Evolutionary conservation across 1,140 invertebrate species (phyloP).

Genomic region (Rhysida immarginata): DNA sequence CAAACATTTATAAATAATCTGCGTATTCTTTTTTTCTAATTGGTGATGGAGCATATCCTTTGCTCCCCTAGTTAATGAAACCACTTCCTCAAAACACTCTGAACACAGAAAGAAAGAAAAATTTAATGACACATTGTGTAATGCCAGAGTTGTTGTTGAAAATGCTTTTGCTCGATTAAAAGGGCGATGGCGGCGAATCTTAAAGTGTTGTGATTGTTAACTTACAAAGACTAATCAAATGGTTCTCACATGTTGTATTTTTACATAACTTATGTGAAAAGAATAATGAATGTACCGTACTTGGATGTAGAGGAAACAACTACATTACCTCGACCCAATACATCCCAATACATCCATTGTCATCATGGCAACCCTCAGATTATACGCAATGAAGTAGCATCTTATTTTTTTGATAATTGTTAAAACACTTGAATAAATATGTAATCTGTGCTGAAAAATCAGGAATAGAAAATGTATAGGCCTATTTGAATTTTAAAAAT

Average conservation of each 20-base stretch:
- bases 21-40: neutral
- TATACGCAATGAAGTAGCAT: too few species aligned
- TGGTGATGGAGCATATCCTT: slow-evolving; percentile 1
- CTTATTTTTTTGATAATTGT: too few species aligned
- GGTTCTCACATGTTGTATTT: neutral
- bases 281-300: too few species aligned
- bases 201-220: neutral
- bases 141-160: neutral
- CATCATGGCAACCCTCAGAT: too few species aligned
- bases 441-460: too few species aligned
- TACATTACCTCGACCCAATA: too few species aligned
- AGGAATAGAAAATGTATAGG: too few species aligned
- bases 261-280: too few species aligned
- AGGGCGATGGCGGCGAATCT: neutral
- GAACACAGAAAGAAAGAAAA: neutral
- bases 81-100: neutral
- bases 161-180: slow-evolving; percentile 1
- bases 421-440: too few species aligned
- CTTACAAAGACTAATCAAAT: neutral
- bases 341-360: too few species aligned
- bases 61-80: neutral
- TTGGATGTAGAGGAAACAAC: too few species aligned
- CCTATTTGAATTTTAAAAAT: too few species aligned
- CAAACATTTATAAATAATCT: neutral
- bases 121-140: neutral